Evolutionary conservation across 2,797 vertebrate genomes (phyloP), one percentile per base, ranked within the genome.

Genomic region (Poeciliopsis paucimaculata): DNA sequence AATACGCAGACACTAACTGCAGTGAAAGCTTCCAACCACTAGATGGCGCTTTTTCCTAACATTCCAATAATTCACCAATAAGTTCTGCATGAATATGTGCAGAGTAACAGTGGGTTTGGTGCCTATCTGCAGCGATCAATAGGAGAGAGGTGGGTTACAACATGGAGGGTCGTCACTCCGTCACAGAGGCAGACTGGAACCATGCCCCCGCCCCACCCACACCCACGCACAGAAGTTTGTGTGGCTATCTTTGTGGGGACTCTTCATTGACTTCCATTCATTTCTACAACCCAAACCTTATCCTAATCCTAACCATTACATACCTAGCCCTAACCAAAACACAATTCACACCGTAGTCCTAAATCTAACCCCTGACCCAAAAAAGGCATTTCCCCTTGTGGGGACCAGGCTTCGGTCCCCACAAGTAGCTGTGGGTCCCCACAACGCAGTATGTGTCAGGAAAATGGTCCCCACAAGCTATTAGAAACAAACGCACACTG

Each of bases 21-120:
- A 83, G 75, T 88, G 39, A 36, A 12, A 7, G 13, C 39, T 45
- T 13, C 4, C 12, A 0, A 43, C 82, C 91, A 91, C 87, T 86
- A 88, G 92, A 79, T 81, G 89, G 12, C 18, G 77, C 51, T 16
- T 28, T 76, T 82, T 75, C 11, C 51, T 12, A 60, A 13, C 12
- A 41, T 39, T 64, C 4, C 9, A 26, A 73, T 78, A n/a, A 0
- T 77, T 28, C 31, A n/a, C 20, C 3, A 45, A 28, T 41, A 18
- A 78, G 39, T 53, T 70, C 11, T 45, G 41, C 55, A 47, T 60
- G 5, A 55, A 76, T 5, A 23, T 43, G 66, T 13, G 39, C 39
- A 43, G 34, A 20, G 39, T 41, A 9, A 12, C 36, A 68, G 18
- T 9, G 9, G 36, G 20, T 26, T 20, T 23, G 20, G 36, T 41